These are phyloP conservation scores for Creontiades dilutus DNA, from an alignment of 2,888 invertebrate genomes.

Conservation along the genomic window DNA sequence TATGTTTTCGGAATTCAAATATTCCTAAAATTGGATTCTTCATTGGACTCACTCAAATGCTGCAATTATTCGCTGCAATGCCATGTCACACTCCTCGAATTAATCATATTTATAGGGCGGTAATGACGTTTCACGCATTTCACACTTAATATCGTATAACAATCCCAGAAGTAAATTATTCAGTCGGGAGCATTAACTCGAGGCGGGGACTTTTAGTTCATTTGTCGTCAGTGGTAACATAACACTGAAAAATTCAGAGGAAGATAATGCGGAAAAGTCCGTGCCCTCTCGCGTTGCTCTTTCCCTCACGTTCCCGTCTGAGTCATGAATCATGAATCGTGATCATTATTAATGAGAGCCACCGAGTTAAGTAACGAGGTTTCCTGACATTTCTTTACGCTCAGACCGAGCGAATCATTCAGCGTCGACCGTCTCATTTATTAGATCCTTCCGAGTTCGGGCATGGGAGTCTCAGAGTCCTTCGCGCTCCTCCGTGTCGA, in stretches of 20 bases:
- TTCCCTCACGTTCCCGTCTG: not conserved
- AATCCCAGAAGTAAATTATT: not conserved
- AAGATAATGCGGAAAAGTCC: constrained; percentile 22
- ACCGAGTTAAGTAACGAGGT: constrained; percentile 3
- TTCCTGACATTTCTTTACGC: constrained; percentile 32
- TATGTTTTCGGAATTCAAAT: too few relatives aligned
- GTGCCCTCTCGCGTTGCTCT: not conserved
- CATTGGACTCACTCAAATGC: too few relatives aligned
- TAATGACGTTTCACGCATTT: too few relatives aligned
- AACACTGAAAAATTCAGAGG: not conserved
- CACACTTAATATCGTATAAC: too few relatives aligned
- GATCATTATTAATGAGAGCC: not conserved
- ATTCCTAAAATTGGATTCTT: too few relatives aligned
- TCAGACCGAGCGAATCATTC: not conserved
- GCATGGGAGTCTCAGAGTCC: not conserved
- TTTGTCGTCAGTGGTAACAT: constrained; percentile 12
- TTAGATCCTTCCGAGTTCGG: not conserved
- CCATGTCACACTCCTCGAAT: too few relatives aligned
- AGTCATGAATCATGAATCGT: not conserved
- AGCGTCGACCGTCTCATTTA: not conserved
- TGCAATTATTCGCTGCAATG: too few relatives aligned
- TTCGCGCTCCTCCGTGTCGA: not conserved
- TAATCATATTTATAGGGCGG: too few relatives aligned
- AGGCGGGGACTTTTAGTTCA: not conserved
- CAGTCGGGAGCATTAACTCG: not conserved